These are phyloP conservation scores for Branchipolynoe longqiensis DNA, from an alignment of 2,888 invertebrate species.

Conservation along the genomic window DNA sequence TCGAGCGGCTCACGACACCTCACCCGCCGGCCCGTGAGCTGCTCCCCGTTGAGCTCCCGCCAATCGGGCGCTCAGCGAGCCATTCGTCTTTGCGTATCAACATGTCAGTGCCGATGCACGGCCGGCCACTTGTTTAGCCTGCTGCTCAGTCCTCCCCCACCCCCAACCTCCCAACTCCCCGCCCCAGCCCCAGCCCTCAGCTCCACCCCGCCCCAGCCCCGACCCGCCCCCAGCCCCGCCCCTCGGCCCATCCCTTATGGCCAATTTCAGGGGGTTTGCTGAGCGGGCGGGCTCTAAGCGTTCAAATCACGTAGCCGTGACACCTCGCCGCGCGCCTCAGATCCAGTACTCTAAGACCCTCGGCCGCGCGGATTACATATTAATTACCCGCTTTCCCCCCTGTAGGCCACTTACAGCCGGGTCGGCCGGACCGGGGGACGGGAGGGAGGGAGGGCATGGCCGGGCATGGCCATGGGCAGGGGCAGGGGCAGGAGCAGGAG, in stretches of 20 bases:
- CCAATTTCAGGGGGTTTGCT: constrained; percentile 34
- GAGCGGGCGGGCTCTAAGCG: constrained; percentile 9
- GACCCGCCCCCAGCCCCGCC: constrained; percentile 14
- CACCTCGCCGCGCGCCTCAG: not conserved
- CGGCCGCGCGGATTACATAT: constrained; percentile 31
- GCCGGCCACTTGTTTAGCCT: not conserved
- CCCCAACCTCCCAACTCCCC: constrained; percentile 5
- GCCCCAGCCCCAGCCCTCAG: not conserved
- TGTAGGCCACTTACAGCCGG: not conserved
- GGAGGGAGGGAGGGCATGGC: too few species aligned
- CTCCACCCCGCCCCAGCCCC: not conserved
- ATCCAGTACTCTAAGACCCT: constrained; percentile 12
- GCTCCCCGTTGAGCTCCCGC: not conserved
- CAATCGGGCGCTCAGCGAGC: constrained; percentile 9
- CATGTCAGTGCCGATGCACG: not conserved
- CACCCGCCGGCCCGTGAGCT: not conserved
- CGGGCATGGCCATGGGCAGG: too few species aligned
- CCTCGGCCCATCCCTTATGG: constrained; percentile 34
- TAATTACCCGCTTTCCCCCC: constrained; percentile 34
- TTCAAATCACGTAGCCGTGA: constrained; percentile 28
- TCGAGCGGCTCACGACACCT: not conserved
- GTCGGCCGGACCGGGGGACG: too few species aligned
- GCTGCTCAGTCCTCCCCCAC: not conserved
- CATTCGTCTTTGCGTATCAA: constrained; percentile 41
- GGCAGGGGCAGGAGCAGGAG: too few species aligned